Base-by-base conservation (phyloP, 2,888 invertebrate genomes). In the Mythimna albipuncta region DNA sequence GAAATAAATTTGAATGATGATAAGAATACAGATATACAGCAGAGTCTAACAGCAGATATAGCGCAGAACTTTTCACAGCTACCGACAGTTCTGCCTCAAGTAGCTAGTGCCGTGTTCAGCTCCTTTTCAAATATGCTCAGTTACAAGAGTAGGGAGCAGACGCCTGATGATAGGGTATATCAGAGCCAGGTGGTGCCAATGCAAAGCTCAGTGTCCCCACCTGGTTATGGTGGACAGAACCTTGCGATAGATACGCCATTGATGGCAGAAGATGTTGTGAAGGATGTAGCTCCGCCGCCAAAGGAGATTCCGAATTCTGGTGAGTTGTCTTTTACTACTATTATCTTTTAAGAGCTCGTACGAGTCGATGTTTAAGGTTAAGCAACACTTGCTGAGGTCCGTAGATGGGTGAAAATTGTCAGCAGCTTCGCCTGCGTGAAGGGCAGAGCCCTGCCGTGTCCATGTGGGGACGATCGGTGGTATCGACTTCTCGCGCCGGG, bases 91-190 rank as follows among this genome's bases (percentile, higher is more conserved):
- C 81, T 97, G 75, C 97, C 97, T 0, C 96, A 97, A 68, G 96
- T 97, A 6, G 97, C 97, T 0, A 97, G 97, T 63, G 97, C 97
- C 13, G 97, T 97, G 0, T 97, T 97, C 80, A 97, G 97, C 50
- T 97, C 97, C 0, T 97, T 97, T 81, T 97, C 97, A 0, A 97
- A 94, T 84, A 97, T 97, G 92, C 84, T 96, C 65, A 95, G 83
- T 69, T 89, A 93, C 87, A 96, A 93, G 82, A 93, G 93, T 75
- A 82, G 93, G 58, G 95, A 95, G 55, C 93, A 90, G 63, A 93
- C 93, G 0, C 93, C 94, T 41, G 94, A 93, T 71, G 91, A 87
- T 3, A 86, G 73, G 47, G 81, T 68, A n/a, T 75, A 88, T 72
- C 84, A 72, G 21, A 61, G 11, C 5, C 78, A 90, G 68, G 88